phyloP scores from a whole-genome alignment of 1,140 invertebrate genomes.

The Telenomus remus region DNA sequence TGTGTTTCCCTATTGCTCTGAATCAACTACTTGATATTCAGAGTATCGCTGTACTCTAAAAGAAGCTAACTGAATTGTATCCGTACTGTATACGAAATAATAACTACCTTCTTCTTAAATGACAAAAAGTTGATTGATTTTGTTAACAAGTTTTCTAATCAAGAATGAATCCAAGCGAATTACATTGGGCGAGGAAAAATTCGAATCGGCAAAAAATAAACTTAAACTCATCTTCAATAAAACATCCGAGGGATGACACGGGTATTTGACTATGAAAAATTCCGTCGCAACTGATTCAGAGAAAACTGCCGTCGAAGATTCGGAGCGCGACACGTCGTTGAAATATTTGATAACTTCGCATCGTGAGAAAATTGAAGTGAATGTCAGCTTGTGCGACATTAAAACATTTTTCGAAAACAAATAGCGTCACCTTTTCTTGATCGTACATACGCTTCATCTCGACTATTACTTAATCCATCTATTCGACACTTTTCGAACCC shows the following conservation, averaged over 20 bases:
- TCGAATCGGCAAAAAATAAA: neutral
- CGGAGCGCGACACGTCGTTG: slow-evolving; percentile 27
- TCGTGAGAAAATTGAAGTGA: slow-evolving; percentile 39
- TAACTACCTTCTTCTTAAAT: no score
- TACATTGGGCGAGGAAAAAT: no score
- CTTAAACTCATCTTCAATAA: slow-evolving; percentile 13
- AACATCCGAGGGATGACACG: slow-evolving; percentile 32
- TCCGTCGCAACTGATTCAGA: slow-evolving; percentile 33
- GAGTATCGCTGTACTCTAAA: no score
- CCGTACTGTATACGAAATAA: no score
- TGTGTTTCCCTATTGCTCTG: no score
- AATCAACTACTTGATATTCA: no score
- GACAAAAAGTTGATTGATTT: no score
- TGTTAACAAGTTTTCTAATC: no score
- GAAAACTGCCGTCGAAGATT: slow-evolving; percentile 38
- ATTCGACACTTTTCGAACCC: no score
- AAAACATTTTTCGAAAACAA: slow-evolving; percentile 34
- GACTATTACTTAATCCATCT: neutral
- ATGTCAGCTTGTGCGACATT: slow-evolving; percentile 41
- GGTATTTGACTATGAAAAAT: slow-evolving; percentile 32
- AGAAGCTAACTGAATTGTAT: no score
- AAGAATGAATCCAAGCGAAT: neutral
- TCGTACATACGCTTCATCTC: neutral
- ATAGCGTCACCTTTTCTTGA: slow-evolving; percentile 15
- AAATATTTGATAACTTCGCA: slow-evolving; percentile 42